These are phyloP conservation scores for Agapornis roseicollis DNA, from an alignment of 2,113 vertebrate genomes.

Conservation along the genomic window DNA sequence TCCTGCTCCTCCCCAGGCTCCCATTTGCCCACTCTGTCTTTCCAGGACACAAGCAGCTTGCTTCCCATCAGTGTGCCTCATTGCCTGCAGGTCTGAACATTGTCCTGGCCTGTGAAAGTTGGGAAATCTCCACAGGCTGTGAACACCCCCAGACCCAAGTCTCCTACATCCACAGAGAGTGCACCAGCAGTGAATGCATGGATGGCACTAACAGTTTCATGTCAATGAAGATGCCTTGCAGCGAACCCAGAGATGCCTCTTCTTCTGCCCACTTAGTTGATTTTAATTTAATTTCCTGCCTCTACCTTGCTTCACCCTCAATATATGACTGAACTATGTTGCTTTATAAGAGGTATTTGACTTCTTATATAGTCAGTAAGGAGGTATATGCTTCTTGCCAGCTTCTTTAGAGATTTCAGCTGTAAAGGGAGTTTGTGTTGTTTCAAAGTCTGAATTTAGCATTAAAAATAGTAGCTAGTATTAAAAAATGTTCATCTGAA, in stretches of 20 bases:
- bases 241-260: neutral
- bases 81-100: neutral
- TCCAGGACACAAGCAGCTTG: accelerated
- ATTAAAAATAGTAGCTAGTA: neutral
- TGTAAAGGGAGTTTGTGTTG: neutral
- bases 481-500: neutral
- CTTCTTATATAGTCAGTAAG: neutral
- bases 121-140: neutral
- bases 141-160: neutral
- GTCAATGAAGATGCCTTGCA: neutral
- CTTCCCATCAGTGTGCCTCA: neutral
- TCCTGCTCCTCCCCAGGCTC: neutral
- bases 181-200: neutral
- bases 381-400: neutral
- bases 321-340: neutral
- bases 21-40: neutral
- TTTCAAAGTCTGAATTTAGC: neutral
- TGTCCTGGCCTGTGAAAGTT: neutral
- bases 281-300: neutral
- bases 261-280: neutral
- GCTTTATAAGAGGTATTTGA: neutral
- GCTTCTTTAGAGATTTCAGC: neutral
- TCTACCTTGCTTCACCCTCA: neutral
- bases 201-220: neutral
- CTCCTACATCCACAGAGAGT: neutral